A percentile compares a stretch with the other conserved stretches of the same genome.
These are phyloP conservation scores for Agapornis canus DNA, from an alignment of 2,797 vertebrate genomes.

Conservation along the genomic window DNA sequence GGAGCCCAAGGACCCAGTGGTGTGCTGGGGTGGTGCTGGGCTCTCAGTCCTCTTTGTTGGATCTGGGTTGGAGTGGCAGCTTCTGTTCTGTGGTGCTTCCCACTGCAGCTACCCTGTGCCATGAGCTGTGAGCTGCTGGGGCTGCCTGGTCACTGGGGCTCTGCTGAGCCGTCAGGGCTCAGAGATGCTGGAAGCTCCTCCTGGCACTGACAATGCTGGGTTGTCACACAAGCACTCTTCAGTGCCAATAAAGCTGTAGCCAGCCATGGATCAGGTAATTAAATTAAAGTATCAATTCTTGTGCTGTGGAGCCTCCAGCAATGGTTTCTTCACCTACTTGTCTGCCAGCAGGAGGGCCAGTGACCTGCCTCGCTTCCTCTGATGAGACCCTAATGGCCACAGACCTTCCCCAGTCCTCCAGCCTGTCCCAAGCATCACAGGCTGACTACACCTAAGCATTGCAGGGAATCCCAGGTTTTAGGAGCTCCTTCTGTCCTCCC, in stretches of 20 bases:
- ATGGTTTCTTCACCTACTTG: not conserved
- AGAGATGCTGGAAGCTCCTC: not conserved
- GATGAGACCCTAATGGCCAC: not conserved
- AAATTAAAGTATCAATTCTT: not conserved
- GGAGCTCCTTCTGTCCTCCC: not conserved
- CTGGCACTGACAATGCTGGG: rapidly evolving
- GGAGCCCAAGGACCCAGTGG: not conserved
- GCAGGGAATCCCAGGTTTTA: rapidly evolving
- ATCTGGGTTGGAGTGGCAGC: not conserved
- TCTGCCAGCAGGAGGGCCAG: not conserved
- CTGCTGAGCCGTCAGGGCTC: rapidly evolving
- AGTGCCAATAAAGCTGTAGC: not conserved
- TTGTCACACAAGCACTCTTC: not conserved
- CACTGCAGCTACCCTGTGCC: rapidly evolving
- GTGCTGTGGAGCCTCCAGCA: not conserved
- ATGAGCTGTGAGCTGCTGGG: rapidly evolving
- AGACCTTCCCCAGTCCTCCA: not conserved
- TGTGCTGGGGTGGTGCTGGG: not conserved
- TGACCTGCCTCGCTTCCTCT: not conserved
- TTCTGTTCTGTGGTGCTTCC: not conserved
- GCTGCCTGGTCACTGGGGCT: not conserved
- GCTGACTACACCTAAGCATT: not conserved
- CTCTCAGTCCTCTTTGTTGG: not conserved
- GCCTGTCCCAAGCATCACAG: not conserved
- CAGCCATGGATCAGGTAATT: not conserved